Percentiles rank a stretch among this genome's conserved stretches.
phyloP scores from a whole-genome alignment of 2,888 invertebrate genomes.

The Drosophila engyochracea region DNA sequence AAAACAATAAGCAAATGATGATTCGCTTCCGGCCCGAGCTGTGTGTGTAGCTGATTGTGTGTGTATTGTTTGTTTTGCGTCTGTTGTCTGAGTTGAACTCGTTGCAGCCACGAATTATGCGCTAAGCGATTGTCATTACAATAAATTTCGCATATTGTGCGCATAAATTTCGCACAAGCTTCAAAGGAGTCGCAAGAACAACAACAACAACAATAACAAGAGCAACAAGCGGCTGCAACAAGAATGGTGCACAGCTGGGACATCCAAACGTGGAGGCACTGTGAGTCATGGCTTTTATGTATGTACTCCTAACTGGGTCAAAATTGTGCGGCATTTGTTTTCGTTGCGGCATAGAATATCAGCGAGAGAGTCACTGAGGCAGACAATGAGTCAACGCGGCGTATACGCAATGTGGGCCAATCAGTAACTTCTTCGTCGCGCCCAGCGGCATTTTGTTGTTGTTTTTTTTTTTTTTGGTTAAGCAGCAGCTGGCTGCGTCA shows the following conservation, averaged over 20 bases:
- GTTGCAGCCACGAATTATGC: conserved; percentile 66
- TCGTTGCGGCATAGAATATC: conserved; percentile 50
- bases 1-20: conserved; percentile 66
- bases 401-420: conserved; percentile 74
- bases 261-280: conserved; percentile 71
- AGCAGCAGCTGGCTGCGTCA: conserved; percentile 1
- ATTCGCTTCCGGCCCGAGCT: conserved; percentile 72
- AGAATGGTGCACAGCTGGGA: conserved; percentile 58
- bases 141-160: conserved; percentile 79
- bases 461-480: background rate
- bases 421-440: conserved; percentile 63
- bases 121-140: conserved; percentile 79
- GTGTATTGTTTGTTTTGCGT: background rate
- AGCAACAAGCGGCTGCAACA: conserved; percentile 1
- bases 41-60: background rate
- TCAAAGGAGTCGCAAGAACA: conserved; percentile 70
- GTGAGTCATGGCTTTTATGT: conserved; percentile 63
- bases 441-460: conserved; percentile 17
- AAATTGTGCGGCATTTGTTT: conserved; percentile 48
- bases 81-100: conserved; percentile 7
- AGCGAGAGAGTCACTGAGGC: conserved; percentile 1
- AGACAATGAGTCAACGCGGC: conserved; percentile 69
- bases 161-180: conserved; percentile 77
- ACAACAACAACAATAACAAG: conserved; percentile 28
- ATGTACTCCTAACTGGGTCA: conserved; percentile 65